Conservation (phyloP, 2,888 invertebrate species). For the Diadegma fenestrale region DNA sequence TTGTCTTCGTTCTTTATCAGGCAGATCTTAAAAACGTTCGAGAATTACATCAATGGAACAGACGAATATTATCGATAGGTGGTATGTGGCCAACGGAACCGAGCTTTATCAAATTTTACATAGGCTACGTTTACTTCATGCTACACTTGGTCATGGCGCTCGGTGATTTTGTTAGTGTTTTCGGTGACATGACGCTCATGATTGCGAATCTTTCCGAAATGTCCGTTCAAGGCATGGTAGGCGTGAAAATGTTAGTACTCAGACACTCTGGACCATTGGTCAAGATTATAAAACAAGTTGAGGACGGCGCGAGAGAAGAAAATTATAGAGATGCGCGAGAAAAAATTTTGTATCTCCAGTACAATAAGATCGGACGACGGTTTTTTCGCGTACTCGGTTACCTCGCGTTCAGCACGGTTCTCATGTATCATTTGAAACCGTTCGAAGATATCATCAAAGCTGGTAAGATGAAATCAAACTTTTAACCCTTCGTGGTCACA, state of each 20-base stretch:
- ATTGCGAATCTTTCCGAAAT: constrained; percentile 58
- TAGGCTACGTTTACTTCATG: constrained; percentile 45
- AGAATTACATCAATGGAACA: constrained; percentile 53
- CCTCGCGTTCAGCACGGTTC: constrained; percentile 17
- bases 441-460: constrained; percentile 39
- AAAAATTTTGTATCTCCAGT: constrained; percentile 35
- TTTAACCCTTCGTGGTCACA: background rate
- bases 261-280: constrained; percentile 29
- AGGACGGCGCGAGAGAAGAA: background rate
- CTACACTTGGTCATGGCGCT: constrained; percentile 47
- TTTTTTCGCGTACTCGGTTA: constrained; percentile 43
- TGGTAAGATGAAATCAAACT: constrained; percentile 28
- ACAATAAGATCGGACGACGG: constrained; percentile 27
- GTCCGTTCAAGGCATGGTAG: constrained; percentile 42
- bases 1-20: background rate
- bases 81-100: constrained; percentile 53
- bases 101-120: constrained; percentile 46
- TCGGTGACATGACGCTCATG: constrained; percentile 49
- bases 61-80: constrained; percentile 44
- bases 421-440: constrained; percentile 36
- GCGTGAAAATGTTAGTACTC: constrained; percentile 43
- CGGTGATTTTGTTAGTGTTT: constrained; percentile 49
- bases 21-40: constrained; percentile 38
- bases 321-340: constrained; percentile 41
- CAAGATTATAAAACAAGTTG: constrained; percentile 20